Conservation (phyloP, 2,113 vertebrate genomes). For the Brachypteracias leptosomus region DNA sequence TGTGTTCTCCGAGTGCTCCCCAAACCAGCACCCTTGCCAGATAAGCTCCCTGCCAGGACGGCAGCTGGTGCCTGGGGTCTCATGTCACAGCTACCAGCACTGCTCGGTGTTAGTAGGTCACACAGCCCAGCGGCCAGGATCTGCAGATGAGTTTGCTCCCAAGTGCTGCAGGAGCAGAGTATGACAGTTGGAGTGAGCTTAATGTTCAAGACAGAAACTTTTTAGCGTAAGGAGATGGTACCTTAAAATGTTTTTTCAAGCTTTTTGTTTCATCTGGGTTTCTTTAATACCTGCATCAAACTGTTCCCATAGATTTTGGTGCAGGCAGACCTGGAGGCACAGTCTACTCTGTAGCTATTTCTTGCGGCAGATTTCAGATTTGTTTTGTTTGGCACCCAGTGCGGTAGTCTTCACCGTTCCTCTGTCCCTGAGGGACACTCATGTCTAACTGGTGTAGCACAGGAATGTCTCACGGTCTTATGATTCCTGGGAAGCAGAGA, state of each 20-base stretch:
- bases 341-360: neutral
- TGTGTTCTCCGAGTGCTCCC: accelerated
- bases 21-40: neutral
- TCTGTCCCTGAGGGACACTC: neutral
- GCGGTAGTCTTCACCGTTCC: neutral
- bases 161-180: neutral
- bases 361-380: neutral
- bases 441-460: neutral
- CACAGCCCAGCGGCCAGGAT: neutral
- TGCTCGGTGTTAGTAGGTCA: neutral
- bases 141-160: neutral
- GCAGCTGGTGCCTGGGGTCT: neutral
- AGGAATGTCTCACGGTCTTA: neutral
- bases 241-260: neutral
- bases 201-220: accelerated
- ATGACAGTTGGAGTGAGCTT: neutral
- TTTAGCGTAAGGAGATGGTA: neutral
- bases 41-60: neutral
- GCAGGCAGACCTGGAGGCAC: neutral
- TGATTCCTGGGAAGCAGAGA: neutral
- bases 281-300: neutral
- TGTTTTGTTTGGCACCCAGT: neutral
- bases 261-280: neutral
- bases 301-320: neutral
- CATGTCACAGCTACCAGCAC: neutral